Evolutionary conservation across 2,888 invertebrate species (phyloP).

Genomic region (Nasonovia ribisnigri): DNA sequence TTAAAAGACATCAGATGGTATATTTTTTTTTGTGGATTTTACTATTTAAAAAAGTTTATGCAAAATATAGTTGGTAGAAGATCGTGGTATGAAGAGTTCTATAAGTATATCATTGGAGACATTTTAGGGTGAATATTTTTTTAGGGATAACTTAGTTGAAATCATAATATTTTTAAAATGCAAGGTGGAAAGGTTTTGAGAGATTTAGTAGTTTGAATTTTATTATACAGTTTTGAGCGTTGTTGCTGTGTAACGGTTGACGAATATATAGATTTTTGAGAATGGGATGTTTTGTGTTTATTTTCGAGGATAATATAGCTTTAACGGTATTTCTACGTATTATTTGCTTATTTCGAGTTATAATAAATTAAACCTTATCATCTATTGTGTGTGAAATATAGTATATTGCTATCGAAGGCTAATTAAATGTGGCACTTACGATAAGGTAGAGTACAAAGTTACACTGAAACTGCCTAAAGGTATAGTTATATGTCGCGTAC

Average conservation of each 20-base stretch:
- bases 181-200: not conserved
- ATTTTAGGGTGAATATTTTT: too few species aligned
- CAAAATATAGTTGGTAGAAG: not conserved
- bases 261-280: not conserved
- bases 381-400: not conserved
- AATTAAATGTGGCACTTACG: not conserved
- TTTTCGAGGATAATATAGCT: not conserved
- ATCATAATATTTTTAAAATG: not conserved
- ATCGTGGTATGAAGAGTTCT: not conserved
- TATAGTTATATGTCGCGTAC: not conserved
- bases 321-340: not conserved
- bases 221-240: not conserved
- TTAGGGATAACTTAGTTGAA: not conserved
- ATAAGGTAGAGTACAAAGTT: not conserved
- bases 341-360: not conserved
- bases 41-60: not conserved
- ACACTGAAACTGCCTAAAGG: too few species aligned
- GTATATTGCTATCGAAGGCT: not conserved
- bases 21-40: not conserved
- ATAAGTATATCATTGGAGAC: not conserved
- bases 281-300: not conserved
- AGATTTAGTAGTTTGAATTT: not conserved
- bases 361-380: not conserved
- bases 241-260: not conserved
- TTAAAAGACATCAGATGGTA: not conserved